Base-by-base conservation (phyloP, 2,888 invertebrate genomes). In the Tachina fera region DNA sequence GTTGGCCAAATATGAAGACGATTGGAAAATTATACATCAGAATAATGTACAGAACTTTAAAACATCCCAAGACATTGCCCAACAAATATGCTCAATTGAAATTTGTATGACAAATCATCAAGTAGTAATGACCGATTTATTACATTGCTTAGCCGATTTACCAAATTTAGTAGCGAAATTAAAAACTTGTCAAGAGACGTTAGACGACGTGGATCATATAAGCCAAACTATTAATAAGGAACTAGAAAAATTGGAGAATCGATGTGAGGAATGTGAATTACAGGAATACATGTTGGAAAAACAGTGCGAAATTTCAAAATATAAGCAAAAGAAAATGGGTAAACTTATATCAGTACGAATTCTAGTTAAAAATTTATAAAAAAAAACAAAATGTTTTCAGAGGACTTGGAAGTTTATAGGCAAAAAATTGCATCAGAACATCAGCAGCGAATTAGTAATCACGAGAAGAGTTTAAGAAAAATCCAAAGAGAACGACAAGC, bases 271-370 rank as follows among this genome's bases (percentile, higher is more conserved):
- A 85, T 93, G 95, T 65, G 95, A 96, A 75, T 91, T 95, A 49
- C 94, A 95, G 89, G 95, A 94, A 89, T 93, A 94, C 87, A 94
- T 95, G 89, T 90, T 95, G 60, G 94, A 95, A 88, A 95, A 95
- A 89, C 93, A 94, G 83, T 94, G 95, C 89, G 95, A 95, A 87
- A 92, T 96, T 85, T 94, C 95, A 3, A 92, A 95, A 83, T 95
- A 95, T 87, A 94, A 95, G 90, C 94, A 95, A 88, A 94, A 94
- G 87, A 95, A 95, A 92, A 92, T 95, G 87, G 94, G 95, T 95
- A 91, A 87, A 85, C 72, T 16, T 16, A 11, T 45, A 45, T 39
- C 1, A 9, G 11, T 22, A 3, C 13, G 19, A 0, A 31, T 6
- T 79, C 53, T 49, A 31, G 13, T 16, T 47, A 4, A 19, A 6